phyloP scores from a whole-genome alignment of 2,113 vertebrate species.

The Peromyscus polionotus region DNA sequence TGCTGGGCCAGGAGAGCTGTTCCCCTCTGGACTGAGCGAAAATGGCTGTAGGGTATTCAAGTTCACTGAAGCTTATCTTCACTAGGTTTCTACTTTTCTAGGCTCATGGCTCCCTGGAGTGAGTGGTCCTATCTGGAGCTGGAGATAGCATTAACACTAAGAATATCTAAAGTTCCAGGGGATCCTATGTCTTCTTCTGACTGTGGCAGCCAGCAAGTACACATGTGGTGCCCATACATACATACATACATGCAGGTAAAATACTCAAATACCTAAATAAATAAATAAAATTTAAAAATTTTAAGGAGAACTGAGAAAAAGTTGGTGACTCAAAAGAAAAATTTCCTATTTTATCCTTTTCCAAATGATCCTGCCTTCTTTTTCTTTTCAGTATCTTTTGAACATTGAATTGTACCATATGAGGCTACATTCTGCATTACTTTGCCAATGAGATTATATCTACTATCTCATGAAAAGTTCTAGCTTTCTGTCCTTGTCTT shows the following conservation, averaged over 20 bases:
- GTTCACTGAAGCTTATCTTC: background rate
- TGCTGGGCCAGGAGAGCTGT: background rate
- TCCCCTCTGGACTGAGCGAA: background rate
- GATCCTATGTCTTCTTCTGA: too few species aligned
- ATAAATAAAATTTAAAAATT: too few species aligned
- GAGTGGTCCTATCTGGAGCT: background rate
- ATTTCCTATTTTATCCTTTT: conserved; percentile 37
- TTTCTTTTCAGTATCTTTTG: background rate
- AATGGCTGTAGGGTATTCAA: too few species aligned
- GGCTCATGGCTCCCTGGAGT: background rate
- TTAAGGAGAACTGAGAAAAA: background rate
- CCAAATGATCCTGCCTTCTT: background rate
- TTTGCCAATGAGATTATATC: background rate
- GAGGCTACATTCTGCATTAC: background rate
- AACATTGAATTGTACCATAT: background rate
- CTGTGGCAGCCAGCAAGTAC: too few species aligned
- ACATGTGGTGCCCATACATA: too few species aligned
- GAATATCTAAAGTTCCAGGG: too few species aligned
- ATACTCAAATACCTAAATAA: too few species aligned
- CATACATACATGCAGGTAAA: too few species aligned
- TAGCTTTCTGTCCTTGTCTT: background rate
- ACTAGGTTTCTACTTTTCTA: background rate
- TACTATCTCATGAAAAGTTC: conserved; percentile 1
- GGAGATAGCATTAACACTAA: too few species aligned
- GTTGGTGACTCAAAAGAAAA: background rate